Percentiles rank a stretch among this genome's conserved stretches.
Evolutionary conservation across 2,113 vertebrate species (phyloP).

Genomic region (Erpornis zantholeuca): DNA sequence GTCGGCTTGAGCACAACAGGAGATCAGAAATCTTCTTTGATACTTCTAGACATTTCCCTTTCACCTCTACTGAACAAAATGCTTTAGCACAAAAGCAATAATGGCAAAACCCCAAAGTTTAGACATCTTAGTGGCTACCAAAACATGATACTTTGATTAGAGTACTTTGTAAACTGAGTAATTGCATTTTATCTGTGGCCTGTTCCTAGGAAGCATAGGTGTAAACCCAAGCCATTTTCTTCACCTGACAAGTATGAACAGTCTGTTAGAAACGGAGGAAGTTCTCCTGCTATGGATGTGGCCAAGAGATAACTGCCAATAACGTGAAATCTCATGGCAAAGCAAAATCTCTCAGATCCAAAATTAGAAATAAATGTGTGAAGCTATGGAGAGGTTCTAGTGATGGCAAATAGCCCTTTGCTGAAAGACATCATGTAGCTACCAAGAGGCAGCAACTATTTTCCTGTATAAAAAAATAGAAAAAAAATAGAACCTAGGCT

Average conservation of each 20-base stretch:
- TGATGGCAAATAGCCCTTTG: neutral
- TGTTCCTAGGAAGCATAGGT: neutral
- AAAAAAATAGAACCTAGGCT: neutral
- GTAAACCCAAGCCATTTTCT: neutral
- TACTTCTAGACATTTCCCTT: neutral
- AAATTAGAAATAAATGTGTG: neutral
- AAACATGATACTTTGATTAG: neutral
- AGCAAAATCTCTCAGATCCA: neutral
- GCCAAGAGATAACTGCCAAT: neutral
- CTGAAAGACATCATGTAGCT: neutral
- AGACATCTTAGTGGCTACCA: neutral
- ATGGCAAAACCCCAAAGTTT: neutral
- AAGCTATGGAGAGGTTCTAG: neutral
- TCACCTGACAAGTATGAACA: neutral
- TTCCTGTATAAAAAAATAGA: neutral
- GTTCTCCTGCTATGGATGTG: neutral
- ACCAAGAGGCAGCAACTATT: neutral
- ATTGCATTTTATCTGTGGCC: neutral
- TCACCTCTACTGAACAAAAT: neutral
- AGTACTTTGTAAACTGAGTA: neutral
- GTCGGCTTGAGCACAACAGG: neutral
- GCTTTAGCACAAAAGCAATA: neutral
- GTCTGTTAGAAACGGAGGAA: neutral
- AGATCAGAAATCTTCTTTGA: neutral
- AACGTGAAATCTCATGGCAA: neutral